A percentile compares a stretch with the other conserved stretches of the same genome.
Evolutionary conservation across 2,113 vertebrate species (phyloP).

Genomic region (Mormoops blainvillei): DNA sequence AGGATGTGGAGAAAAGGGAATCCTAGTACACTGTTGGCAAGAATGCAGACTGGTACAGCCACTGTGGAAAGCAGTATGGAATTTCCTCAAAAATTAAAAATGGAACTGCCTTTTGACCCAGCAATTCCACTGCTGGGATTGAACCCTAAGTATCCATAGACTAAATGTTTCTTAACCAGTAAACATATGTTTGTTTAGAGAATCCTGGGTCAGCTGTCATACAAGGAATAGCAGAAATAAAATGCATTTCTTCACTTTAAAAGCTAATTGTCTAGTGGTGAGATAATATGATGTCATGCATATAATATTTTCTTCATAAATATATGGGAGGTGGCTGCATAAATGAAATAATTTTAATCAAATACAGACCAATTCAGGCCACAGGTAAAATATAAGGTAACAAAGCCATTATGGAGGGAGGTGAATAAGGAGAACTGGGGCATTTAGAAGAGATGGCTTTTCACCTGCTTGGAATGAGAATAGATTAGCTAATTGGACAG

Average conservation of each 20-base stretch:
- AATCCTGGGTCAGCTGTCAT: neutral
- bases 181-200: neutral
- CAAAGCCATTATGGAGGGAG: neutral
- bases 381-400: neutral
- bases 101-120: no score
- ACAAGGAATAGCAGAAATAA: neutral
- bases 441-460: neutral
- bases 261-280: neutral
- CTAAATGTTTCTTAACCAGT: neutral
- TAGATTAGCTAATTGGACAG: neutral
- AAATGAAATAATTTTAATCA: neutral
- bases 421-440: neutral
- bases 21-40: no score
- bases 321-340: neutral
- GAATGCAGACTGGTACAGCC: no score
- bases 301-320: neutral
- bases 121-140: no score
- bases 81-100: no score
- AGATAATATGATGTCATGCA: neutral
- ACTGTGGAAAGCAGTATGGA: no score
- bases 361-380: neutral
- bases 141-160: no score
- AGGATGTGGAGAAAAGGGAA: no score
- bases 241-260: neutral
- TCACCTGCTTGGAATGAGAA: neutral